A percentile compares a stretch with the other conserved stretches of the same genome.
phyloP scores from a whole-genome alignment of 2,797 vertebrate species.

The Gallinago nigripennis region DNA sequence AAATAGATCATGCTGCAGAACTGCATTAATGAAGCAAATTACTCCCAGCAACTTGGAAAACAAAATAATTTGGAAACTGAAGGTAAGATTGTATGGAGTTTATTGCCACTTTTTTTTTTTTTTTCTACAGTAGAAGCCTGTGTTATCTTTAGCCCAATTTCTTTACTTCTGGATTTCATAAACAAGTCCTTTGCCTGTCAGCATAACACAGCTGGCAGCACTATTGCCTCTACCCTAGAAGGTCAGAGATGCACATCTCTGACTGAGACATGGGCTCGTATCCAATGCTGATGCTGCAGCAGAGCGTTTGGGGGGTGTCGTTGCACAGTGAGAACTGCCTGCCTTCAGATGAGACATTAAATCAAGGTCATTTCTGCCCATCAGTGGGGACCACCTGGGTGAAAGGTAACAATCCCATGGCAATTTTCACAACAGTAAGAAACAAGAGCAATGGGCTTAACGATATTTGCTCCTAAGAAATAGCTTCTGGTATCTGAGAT shows the following conservation, averaged over 20 bases:
- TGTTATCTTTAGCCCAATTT: conserved; percentile 16
- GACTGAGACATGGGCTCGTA: conserved; percentile 16
- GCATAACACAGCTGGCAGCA: conserved; percentile 57
- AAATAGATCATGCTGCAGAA: background rate
- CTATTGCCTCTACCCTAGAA: conserved; percentile 28
- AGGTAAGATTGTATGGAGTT: background rate
- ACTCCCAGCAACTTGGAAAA: conserved; percentile 33
- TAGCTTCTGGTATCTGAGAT: background rate
- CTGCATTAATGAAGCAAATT: conserved; percentile 32
- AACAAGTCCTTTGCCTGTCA: conserved; percentile 35
- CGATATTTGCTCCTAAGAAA: background rate
- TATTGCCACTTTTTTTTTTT: background rate
- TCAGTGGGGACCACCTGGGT: background rate
- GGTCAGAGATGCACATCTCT: conserved; percentile 45
- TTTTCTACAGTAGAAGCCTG: background rate
- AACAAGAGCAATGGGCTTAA: background rate
- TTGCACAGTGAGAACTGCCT: background rate
- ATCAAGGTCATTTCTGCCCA: conserved; percentile 37
- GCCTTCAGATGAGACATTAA: background rate
- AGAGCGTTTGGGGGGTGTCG: background rate
- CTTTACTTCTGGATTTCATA: conserved; percentile 8
- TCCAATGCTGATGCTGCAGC: conserved; percentile 62
- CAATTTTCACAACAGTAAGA: background rate
- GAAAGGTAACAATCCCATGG: background rate
- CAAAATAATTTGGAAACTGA: conserved; percentile 25